Percentiles rank a stretch among this genome's conserved stretches.
phyloP scores from a whole-genome alignment of 2,113 vertebrate genomes.

The Saimiri boliviensis region DNA sequence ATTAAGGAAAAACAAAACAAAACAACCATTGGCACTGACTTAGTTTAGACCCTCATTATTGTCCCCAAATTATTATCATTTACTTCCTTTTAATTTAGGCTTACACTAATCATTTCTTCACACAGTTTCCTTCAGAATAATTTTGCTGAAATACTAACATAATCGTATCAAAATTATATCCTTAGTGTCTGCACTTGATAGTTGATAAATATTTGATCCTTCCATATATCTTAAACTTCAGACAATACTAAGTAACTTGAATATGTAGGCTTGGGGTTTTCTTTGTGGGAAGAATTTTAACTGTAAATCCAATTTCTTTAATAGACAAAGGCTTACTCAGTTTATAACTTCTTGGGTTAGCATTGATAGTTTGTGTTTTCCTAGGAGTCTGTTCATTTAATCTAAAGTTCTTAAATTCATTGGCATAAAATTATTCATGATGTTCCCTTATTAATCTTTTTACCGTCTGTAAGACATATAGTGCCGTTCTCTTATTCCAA shows the following conservation, averaged over 20 bases:
- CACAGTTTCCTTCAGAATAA: background rate
- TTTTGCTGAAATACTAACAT: slow-evolving; percentile 29
- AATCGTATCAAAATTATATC: slow-evolving; percentile 11
- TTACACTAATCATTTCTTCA: background rate
- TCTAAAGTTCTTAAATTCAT: background rate
- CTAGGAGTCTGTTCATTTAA: background rate
- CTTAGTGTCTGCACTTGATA: background rate
- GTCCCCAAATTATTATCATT: background rate
- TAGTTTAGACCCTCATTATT: background rate
- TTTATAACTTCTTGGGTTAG: slow-evolving; percentile 40
- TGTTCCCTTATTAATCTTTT: background rate
- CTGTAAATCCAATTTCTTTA: background rate
- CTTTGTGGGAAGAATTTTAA: background rate
- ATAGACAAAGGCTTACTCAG: background rate
- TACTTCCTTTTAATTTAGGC: background rate
- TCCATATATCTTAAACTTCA: background rate
- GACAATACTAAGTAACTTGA: background rate
- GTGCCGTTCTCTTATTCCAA: background rate
- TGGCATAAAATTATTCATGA: background rate
- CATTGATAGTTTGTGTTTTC: background rate
- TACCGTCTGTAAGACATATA: background rate
- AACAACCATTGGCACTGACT: background rate
- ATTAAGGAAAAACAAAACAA: background rate
- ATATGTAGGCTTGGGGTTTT: background rate
- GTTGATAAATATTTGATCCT: background rate